phyloP scores from a whole-genome alignment of 1,140 invertebrate species.

The Ylistrum balloti region DNA sequence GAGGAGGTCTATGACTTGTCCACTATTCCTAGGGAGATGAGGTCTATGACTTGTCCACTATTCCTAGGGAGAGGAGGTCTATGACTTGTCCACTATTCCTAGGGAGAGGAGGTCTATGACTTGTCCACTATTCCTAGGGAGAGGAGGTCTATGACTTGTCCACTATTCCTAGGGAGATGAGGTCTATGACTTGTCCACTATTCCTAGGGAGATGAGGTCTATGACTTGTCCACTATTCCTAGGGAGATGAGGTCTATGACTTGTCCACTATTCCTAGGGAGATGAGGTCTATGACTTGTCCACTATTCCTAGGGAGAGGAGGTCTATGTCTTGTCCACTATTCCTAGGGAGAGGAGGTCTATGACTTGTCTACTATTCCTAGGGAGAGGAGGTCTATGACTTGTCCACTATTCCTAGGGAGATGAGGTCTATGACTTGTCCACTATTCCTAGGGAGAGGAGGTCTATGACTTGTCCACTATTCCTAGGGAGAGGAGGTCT shows the following conservation, averaged over 20 bases:
- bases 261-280: slow-evolving; percentile 47
- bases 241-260: neutral
- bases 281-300: slow-evolving; percentile 47
- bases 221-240: neutral
- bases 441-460: neutral
- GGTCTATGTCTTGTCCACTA: slow-evolving; percentile 39
- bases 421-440: slow-evolving; percentile 45
- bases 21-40: neutral
- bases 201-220: slow-evolving; percentile 49
- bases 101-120: slow-evolving; percentile 48
- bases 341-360: neutral
- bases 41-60: neutral
- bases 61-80: slow-evolving; percentile 53
- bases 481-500: slow-evolving; percentile 53
- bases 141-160: neutral
- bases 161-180: slow-evolving; percentile 49
- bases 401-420: slow-evolving; percentile 43
- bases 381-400: slow-evolving; percentile 52
- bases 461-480: neutral
- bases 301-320: slow-evolving; percentile 46
- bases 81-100: slow-evolving; percentile 42
- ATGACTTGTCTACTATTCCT: slow-evolving; percentile 41
- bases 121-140: neutral
- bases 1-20: slow-evolving; percentile 44
- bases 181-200: slow-evolving; percentile 47